Percentiles rank a stretch among this genome's conserved stretches.
Evolutionary conservation across 2,113 vertebrate species (phyloP).

Genomic region (Colaptes auratus): DNA sequence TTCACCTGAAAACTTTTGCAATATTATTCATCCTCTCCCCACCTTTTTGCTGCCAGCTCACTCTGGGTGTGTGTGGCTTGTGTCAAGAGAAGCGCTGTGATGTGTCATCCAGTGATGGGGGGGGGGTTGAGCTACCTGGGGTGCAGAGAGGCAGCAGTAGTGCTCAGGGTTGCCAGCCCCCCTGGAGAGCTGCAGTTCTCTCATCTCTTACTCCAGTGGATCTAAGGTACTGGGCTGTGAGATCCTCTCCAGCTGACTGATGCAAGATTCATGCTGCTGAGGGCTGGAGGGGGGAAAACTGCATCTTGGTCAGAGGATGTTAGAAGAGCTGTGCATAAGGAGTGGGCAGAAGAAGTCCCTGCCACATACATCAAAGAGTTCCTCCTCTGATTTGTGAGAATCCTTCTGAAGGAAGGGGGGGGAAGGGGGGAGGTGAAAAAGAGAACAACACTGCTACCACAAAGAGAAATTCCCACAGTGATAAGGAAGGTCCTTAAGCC

Average conservation of each 20-base stretch:
- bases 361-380: conserved; percentile 26
- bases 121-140: not conserved
- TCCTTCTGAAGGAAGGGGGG: not conserved
- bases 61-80: not conserved
- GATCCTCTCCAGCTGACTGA: not conserved
- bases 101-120: not conserved
- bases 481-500: conserved; percentile 10
- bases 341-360: conserved; percentile 37
- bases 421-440: not conserved
- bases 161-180: not conserved
- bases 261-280: conserved; percentile 7
- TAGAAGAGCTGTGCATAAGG: not conserved
- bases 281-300: not conserved
- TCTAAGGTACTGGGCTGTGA: not conserved
- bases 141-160: not conserved
- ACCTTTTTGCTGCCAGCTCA: not conserved
- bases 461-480: not conserved
- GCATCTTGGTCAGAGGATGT: not conserved
- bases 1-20: not conserved
- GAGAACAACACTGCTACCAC: not conserved
- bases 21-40: not conserved
- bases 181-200: not conserved
- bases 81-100: not conserved
- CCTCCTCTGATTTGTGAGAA: conserved; percentile 10
- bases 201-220: not conserved